Conservation (phyloP, 2,888 invertebrate genomes). For the Drosophila mulleri region DNA sequence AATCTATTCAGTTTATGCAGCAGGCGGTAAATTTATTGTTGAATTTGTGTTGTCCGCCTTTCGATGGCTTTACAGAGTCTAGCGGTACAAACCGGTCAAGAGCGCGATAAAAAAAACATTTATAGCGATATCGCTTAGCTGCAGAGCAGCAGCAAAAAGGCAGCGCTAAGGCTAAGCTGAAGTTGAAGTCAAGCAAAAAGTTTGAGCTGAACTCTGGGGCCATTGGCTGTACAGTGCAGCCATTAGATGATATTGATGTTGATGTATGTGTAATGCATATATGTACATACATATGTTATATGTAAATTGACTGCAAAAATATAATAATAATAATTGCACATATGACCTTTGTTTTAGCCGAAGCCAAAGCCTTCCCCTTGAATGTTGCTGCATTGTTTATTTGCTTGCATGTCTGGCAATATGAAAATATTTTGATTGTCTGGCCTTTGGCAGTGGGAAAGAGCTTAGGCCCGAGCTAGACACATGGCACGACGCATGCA, state of each 20-base stretch:
- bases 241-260: slow-evolving; percentile 21
- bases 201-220: slow-evolving; percentile 39
- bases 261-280: slow-evolving; percentile 33
- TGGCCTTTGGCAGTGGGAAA: slow-evolving; percentile 59
- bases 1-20: slow-evolving; percentile 32
- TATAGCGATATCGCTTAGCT: slow-evolving; percentile 53
- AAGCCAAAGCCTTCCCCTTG: slow-evolving; percentile 68
- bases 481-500: slow-evolving; percentile 55
- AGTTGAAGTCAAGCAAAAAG: slow-evolving; percentile 23
- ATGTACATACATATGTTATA: neutral
- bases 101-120: slow-evolving; percentile 62
- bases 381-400: slow-evolving; percentile 62
- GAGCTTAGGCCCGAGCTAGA: slow-evolving; percentile 17
- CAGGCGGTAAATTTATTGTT: slow-evolving; percentile 48
- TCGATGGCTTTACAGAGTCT: slow-evolving; percentile 37
- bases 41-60: slow-evolving; percentile 17
- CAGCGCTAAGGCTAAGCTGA: slow-evolving; percentile 17
- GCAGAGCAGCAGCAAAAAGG: slow-evolving; percentile 45
- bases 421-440: slow-evolving; percentile 69
- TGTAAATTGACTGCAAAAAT: slow-evolving; percentile 22
- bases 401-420: slow-evolving; percentile 58
- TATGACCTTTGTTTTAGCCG: slow-evolving; percentile 55
- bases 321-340: slow-evolving; percentile 41
- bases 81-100: slow-evolving; percentile 78
- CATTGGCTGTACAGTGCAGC: slow-evolving; percentile 41